Conservation (phyloP, 2,888 invertebrate species). For the Euproctis similis region DNA sequence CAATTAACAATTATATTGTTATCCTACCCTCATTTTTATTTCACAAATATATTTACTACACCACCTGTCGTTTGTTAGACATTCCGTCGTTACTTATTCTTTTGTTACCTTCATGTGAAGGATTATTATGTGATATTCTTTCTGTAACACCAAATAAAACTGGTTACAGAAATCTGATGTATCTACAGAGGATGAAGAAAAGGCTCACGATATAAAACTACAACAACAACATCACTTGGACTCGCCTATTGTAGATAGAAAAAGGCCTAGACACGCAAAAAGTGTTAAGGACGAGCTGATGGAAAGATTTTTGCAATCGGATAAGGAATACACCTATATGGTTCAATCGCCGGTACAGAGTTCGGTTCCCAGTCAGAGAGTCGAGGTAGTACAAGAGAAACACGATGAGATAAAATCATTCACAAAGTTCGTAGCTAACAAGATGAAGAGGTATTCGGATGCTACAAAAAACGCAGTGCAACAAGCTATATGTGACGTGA, state of each 20-base stretch:
- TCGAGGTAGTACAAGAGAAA: conserved; percentile 13
- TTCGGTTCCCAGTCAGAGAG: conserved; percentile 11
- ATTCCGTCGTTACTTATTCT: too few relatives aligned
- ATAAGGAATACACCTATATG: neutral
- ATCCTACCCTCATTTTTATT: too few relatives aligned
- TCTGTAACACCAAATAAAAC: too few relatives aligned
- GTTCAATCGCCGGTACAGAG: conserved; percentile 1
- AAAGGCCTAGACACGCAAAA: conserved; percentile 4
- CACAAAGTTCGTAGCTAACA: conserved; percentile 33
- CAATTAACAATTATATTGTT: too few relatives aligned
- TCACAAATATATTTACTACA: too few relatives aligned
- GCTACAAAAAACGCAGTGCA: conserved; percentile 35
- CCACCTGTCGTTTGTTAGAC: too few relatives aligned
- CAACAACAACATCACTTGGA: conserved; percentile 10
- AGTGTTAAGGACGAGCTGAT: conserved; percentile 6
- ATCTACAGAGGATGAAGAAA: conserved; percentile 15
- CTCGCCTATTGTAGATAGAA: conserved; percentile 4
- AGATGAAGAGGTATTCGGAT: conserved; percentile 40
- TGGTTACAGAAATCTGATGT: too few relatives aligned
- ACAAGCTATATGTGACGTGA: conserved; percentile 38
- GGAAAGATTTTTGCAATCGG: neutral
- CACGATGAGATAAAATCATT: conserved; percentile 38
- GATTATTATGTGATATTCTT: too few relatives aligned
- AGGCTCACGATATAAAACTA: conserved; percentile 7
- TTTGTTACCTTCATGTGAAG: too few relatives aligned